phyloP scores from a whole-genome alignment of 2,797 vertebrate species.

The Anabas testudineus region DNA sequence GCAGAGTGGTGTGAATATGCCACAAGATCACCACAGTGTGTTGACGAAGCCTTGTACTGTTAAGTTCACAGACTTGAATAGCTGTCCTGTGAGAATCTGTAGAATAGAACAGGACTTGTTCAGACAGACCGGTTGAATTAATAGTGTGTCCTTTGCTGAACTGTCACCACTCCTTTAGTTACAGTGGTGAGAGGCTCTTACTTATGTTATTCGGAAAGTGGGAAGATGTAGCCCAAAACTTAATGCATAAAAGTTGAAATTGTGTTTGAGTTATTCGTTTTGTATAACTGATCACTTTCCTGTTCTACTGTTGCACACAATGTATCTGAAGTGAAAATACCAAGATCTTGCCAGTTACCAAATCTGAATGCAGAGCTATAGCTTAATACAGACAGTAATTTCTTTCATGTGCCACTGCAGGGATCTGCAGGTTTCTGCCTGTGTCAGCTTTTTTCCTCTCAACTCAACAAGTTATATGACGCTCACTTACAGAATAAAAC shows the following conservation, averaged over 20 bases:
- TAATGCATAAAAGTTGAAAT: slow-evolving; percentile 16
- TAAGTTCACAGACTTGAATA: slow-evolving; percentile 9
- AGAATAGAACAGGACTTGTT: slow-evolving; percentile 29
- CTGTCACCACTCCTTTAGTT: slow-evolving; percentile 19
- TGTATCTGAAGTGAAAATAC: slow-evolving; percentile 9
- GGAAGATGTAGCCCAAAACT: slow-evolving; percentile 26
- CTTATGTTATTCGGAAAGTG: slow-evolving; percentile 35
- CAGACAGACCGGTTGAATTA: slow-evolving; percentile 40
- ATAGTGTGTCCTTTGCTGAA: slow-evolving; percentile 28
- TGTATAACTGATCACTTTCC: too few relatives aligned
- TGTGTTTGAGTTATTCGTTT: slow-evolving; percentile 29
- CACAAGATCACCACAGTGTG: neutral
- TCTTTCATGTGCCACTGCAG: slow-evolving; percentile 35
- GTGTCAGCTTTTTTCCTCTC: slow-evolving; percentile 45
- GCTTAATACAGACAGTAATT: slow-evolving; percentile 19
- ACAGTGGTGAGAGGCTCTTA: slow-evolving; percentile 26
- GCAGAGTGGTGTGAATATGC: slow-evolving; percentile 38
- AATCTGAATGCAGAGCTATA: slow-evolving; percentile 15
- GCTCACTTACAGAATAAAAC: slow-evolving; percentile 52
- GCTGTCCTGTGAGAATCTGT: slow-evolving; percentile 26
- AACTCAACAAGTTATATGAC: slow-evolving; percentile 22
- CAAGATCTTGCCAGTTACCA: slow-evolving; percentile 6
- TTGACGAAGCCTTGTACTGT: slow-evolving; percentile 26
- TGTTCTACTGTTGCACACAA: slow-evolving; percentile 11
- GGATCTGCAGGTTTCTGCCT: slow-evolving; percentile 24